Evolutionary conservation across 2,888 invertebrate species (phyloP), one percentile per base, ranked within the genome.

Genomic region (Caradrina clavipalpis): DNA sequence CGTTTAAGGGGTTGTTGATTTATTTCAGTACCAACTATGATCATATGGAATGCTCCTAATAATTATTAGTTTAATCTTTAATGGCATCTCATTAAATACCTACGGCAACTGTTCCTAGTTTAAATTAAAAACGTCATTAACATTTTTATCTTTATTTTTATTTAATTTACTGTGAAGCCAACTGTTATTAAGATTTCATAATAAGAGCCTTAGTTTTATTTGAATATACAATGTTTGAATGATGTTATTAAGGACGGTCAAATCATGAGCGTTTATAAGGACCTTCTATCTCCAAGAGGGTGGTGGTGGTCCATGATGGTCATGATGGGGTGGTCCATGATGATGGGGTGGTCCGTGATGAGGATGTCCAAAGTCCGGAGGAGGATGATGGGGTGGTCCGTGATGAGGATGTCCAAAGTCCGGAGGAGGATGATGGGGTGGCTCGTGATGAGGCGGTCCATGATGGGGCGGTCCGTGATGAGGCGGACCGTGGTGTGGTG

Each of bases 111-210:
- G 60, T 77, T 57, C 47, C 54, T 57, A 55, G 81, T 70, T 81
- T 77, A 64, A 77, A 76, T 81, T 70, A 81, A 81, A 80, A 77
- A 77, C 58, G 81, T 61, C 72, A n/a, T 77, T 81, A 77, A 81
- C 71, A 81, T 77, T 77, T 77, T 77, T 81, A 81, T 77, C 81
- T 81, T 61, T 70, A 77, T 81, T 70, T 64, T 49, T 62, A 42
- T 64, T 81, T 77, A 65, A 77, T 71, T 77, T 51, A 71, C 51
- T 54, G 72, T 35, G 69, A 76, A 76, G 47, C 55, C 60, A 58
- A 49, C 72, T 47, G 45, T 78, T 81, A 78, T 78, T 78, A 72
- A 66, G 76, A 71, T 50, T 63, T 53, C 49, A 58, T 64, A 70
- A 53, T n/a, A 39, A 42, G 54, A n/a, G 21, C 35, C 55, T 61